Conservation (phyloP, 2,888 invertebrate genomes). For the Syritta pipiens region DNA sequence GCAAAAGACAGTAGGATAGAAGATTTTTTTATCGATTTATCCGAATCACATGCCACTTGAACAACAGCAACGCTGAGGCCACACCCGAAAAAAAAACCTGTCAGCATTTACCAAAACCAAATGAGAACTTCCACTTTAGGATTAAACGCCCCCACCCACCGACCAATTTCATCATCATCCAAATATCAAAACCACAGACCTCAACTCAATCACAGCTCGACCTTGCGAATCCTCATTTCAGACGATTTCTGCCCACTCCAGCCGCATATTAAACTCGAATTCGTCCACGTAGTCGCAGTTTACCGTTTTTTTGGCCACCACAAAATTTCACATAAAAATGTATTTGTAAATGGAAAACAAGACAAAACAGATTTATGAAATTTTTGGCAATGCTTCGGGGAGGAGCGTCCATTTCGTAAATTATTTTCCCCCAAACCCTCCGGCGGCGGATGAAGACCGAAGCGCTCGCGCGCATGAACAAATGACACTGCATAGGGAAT, state of each 20-base stretch:
- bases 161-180: neutral
- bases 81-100: no score
- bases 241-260: neutral
- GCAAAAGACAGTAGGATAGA: no score
- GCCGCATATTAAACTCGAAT: slow-evolving; percentile 5
- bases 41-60: no score
- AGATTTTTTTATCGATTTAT: no score
- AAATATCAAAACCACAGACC: neutral
- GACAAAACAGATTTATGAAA: slow-evolving; percentile 50
- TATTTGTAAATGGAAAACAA: slow-evolving; percentile 6
- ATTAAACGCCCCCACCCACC: neutral
- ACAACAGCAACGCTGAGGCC: no score
- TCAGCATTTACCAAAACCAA: no score
- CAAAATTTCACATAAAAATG: slow-evolving; percentile 1
- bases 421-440: slow-evolving; percentile 32
- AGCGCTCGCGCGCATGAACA: slow-evolving; percentile 18
- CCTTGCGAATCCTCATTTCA: neutral
- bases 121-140: no score
- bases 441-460: no score
- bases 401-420: slow-evolving; percentile 59
- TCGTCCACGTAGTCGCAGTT: neutral
- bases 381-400: slow-evolving; percentile 46
- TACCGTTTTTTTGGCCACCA: neutral
- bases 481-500: slow-evolving; percentile 45
- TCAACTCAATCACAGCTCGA: neutral